Evolutionary conservation across 2,888 invertebrate genomes (phyloP), one percentile per base, ranked within the genome.

Genomic region (Ophioninae sp.): DNA sequence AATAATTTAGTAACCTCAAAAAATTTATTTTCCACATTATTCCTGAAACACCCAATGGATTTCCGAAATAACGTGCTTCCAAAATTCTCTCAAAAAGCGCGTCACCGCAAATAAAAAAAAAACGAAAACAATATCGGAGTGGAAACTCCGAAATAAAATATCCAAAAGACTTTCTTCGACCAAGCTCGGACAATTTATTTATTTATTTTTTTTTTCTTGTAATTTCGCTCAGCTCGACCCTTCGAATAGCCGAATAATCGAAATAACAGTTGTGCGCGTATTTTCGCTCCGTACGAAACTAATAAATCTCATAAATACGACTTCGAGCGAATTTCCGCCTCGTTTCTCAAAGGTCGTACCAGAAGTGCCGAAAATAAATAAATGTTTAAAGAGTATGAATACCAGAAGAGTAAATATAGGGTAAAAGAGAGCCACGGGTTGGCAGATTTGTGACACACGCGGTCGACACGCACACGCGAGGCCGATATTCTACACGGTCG

Each of bases 371-470:
- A 17, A 20, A 56, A 30, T 9, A n/a, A 39, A 51, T 17, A 37
- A 56, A 58, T 30, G 44, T 22, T 64, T 30, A 56, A 59, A n/a
- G n/a, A n/a, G n/a, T n/a, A n/a, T 6, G 6, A 51, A 22, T 22
- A 8, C 5, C 17, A 22, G 5, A 44, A 65, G 39, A 20, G 61
- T 30, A 59, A 51, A 44, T 44, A 13, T 30, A 39, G 17, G 10
- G 7, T 41, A 37, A 64, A 56, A 17, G 39, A 37, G 44, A 74
- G 8, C 8, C 30, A 63, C 37, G 17, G 63, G 17, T 41, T 76
- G 83, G 76, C 79, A 81, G 69, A 74, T 67, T 65, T 23, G 30
- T 30, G 74, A 51, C 30, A 73, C 75, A 81, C 81, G 81, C 83
- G 83, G 79, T 79, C 44, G 67, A 58, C 10, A 63, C 5, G 59